Base-by-base conservation (phyloP, 2,113 vertebrate genomes). In the Lamprologus callipterus region DNA sequence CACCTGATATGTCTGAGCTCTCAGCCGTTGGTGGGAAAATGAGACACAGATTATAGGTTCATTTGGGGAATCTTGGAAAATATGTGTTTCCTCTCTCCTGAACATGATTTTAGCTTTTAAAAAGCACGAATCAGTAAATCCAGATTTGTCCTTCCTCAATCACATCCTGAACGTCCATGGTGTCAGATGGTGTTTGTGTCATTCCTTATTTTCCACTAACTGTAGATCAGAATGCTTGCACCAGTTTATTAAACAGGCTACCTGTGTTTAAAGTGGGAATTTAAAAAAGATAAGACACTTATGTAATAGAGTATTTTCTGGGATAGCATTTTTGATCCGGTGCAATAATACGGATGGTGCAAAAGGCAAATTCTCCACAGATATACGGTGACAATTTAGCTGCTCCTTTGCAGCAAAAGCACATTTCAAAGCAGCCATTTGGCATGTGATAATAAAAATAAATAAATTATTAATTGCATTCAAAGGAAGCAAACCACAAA, bases 1-100 rank as follows among this genome's bases (percentile, higher is more conserved):
- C 92, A 94, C 79, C 88, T 89, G 92, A 92, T 92, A 88, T 80
- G 92, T 94, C 91, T 91, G 90, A 94, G 93, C 88, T 91, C 84
- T 93, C 80, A 83, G 89, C 94, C 86, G 89, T 91, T 85, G 81
- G 86, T 94, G 93, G 86, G 82, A 79, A 88, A 88, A 86, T 65
- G 26, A 91, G 73, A 68, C 33, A 33, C 83, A 91, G 93, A 92
- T 95, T 95, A 94, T 17, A 42, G 68, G 82, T 91, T 94, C 87
- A 93, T 92, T 90, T 90, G 17, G 63, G 83, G 80, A 79, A 91
- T 92, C 51, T 83, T 87, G 5, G 28, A 31, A 85, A 84, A 90
- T 40, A 82, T 87, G 45, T 82, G 83, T 85, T 85, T 89, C 80
- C 51, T 58, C 12, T 19, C 37, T 58, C 55, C 26, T 65, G 82